These are phyloP conservation scores for Oncorhynchus kisutch DNA, from an alignment of 2,113 vertebrate species.

Conservation along the genomic window DNA sequence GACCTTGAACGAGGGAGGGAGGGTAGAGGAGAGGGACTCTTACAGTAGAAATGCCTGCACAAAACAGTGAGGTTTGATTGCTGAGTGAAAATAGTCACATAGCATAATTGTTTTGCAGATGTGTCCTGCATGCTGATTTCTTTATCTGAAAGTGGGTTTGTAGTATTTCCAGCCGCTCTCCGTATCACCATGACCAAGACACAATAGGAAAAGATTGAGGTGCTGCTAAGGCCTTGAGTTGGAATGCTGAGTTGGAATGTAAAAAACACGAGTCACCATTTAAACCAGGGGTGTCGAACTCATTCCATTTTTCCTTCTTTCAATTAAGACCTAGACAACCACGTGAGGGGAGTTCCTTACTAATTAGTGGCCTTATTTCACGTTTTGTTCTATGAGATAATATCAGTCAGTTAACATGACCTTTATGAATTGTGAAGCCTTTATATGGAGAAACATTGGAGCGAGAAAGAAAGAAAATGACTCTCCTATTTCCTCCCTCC, in stretches of 20 bases:
- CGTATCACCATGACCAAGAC: slow-evolving; percentile 27
- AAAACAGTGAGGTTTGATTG: too few species aligned
- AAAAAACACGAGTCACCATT: background rate
- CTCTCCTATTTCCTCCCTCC: slow-evolving; percentile 31
- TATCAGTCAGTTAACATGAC: too few species aligned
- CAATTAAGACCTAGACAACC: too few species aligned
- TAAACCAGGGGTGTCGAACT: background rate
- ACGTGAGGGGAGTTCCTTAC: too few species aligned
- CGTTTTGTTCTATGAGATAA: background rate
- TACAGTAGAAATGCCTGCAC: too few species aligned
- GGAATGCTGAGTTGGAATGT: background rate
- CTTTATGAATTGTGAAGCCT: too few species aligned
- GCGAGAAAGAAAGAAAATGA: slow-evolving; percentile 4
- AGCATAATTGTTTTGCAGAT: background rate
- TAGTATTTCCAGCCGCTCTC: slow-evolving; percentile 13
- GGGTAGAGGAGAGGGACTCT: too few species aligned
- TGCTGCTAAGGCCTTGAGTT: slow-evolving; percentile 14
- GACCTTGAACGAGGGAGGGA: background rate
- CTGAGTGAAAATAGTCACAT: slow-evolving; percentile 22
- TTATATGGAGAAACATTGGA: background rate
- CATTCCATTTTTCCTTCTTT: too few species aligned
- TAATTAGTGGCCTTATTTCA: too few species aligned
- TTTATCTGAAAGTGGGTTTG: slow-evolving; percentile 27
- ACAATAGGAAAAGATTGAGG: slow-evolving; percentile 29
- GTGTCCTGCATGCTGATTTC: slow-evolving; percentile 20